A percentile compares a stretch with the other conserved stretches of the same genome.
Evolutionary conservation across 2,113 vertebrate species (phyloP).

Genomic region (Indri indri): DNA sequence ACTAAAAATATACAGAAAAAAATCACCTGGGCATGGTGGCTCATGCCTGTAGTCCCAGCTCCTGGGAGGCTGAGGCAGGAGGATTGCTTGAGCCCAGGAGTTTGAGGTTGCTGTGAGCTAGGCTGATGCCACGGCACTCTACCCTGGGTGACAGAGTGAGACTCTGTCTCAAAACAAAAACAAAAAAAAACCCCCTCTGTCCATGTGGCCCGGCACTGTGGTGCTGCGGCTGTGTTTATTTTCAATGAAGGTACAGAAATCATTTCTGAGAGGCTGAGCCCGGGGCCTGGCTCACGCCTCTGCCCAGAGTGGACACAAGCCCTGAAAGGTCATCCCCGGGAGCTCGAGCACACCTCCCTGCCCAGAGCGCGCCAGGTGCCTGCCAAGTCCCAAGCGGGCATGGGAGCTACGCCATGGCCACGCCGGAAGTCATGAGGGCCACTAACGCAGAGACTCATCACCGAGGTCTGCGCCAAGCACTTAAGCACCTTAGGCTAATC

Average conservation of each 20-base stretch:
- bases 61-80: too few relatives aligned
- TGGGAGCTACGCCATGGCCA: accelerated
- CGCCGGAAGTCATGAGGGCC: accelerated
- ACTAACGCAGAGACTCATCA: accelerated
- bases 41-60: too few relatives aligned
- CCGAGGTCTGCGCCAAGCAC: accelerated
- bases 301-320: not conserved
- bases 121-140: too few relatives aligned
- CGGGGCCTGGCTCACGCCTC: not conserved
- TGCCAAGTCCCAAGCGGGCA: not conserved
- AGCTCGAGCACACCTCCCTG: not conserved
- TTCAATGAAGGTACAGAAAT: not conserved
- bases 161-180: too few relatives aligned
- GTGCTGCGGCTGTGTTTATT: accelerated
- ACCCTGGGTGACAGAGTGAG: too few relatives aligned
- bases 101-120: too few relatives aligned
- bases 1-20: too few relatives aligned
- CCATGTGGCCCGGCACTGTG: accelerated
- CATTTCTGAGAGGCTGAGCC: not conserved
- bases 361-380: not conserved
- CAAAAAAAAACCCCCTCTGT: not conserved
- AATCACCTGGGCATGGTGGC: too few relatives aligned
- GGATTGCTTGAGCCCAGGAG: too few relatives aligned
- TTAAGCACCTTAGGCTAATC: constrained; percentile 22
- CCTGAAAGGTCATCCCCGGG: accelerated